These are phyloP conservation scores for Paracanthobrama guichenoti DNA, from an alignment of 2,113 vertebrate species.

Conservation along the genomic window DNA sequence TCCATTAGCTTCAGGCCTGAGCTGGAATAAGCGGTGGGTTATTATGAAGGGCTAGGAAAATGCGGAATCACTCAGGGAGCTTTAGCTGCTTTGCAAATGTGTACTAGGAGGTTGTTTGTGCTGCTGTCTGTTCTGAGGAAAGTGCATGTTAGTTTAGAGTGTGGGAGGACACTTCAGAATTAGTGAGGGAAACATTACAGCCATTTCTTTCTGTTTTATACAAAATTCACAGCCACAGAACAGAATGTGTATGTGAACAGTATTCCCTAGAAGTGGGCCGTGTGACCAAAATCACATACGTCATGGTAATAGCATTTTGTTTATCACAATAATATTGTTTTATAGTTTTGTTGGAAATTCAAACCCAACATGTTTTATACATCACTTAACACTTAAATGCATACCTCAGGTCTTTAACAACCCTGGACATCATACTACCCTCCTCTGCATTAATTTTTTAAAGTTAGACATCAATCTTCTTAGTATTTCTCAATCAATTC, in stretches of 20 bases:
- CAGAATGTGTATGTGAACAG: not conserved
- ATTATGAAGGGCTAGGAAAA: conserved; percentile 51
- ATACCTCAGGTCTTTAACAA: too few species aligned
- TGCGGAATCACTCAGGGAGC: conserved; percentile 54
- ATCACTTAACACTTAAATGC: not conserved
- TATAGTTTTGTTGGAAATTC: not conserved
- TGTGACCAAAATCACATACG: not conserved
- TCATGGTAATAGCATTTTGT: conserved; percentile 3
- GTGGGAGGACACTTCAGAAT: conserved; percentile 49
- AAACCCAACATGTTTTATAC: not conserved
- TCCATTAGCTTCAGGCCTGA: conserved; percentile 57
- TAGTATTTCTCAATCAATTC: too few species aligned
- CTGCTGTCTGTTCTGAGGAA: conserved; percentile 46
- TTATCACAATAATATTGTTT: not conserved
- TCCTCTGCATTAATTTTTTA: too few species aligned
- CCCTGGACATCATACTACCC: too few species aligned
- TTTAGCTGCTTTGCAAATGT: conserved; percentile 49
- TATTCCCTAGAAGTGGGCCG: not conserved
- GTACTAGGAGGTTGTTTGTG: conserved; percentile 52
- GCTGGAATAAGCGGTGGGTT: conserved; percentile 52
- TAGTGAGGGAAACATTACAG: conserved; percentile 34
- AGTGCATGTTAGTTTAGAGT: conserved; percentile 45
- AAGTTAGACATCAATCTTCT: too few species aligned
- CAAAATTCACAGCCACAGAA: conserved; percentile 2
- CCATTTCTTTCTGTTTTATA: conserved; percentile 37